Evolutionary conservation across 2,797 vertebrate species (phyloP), one percentile per base, ranked within the genome.

Genomic region (Clangula hyemalis): DNA sequence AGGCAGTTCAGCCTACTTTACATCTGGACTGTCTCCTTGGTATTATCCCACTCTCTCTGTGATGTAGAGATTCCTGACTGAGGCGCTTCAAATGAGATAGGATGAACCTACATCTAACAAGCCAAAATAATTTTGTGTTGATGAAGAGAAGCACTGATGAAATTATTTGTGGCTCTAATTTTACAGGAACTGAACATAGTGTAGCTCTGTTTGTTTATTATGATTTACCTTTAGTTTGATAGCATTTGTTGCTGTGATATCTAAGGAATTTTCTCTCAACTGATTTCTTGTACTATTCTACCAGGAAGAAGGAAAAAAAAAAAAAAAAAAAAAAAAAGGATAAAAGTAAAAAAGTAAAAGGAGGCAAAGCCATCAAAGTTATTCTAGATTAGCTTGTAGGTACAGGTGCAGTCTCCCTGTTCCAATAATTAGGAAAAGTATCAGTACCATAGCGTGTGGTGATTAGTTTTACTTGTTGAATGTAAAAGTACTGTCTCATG

Each of bases 71-170:
- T 82, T 91, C 49, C 47, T 89, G 85, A 62, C 28, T 60, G 53
- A 64, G 65, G 78, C 79, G 85, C 75, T 91, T 92, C 41, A 73
- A 96, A 95, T n/a, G 28, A 85, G 74, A 51, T 11, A 78, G 16
- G n/a, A 62, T 79, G 66, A 85, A 92, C 73, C 6, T 43, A 72
- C 6, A n/a, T 85, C 60, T 79, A 38, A 85, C 72, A 71, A 79
- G 6, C 15, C 34, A 64, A 90, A 89, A 80, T 80, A 0, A n/a
- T 90, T 90, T 87, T 76, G 10, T 43, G 19, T 18, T 34, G 45
- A 85, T 85, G 18, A 79, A 69, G 13, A 61, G 39, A 94, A 82
- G 9, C 27, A 85, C 32, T 13, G 39, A 51, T 14, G 47, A 83
- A 78, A 81, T 90, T 84, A 65, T 68, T 72, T 86, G 43, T 58